These are phyloP conservation scores for Mus caroli DNA, from an alignment of 2,797 vertebrate genomes.

Conservation along the genomic window DNA sequence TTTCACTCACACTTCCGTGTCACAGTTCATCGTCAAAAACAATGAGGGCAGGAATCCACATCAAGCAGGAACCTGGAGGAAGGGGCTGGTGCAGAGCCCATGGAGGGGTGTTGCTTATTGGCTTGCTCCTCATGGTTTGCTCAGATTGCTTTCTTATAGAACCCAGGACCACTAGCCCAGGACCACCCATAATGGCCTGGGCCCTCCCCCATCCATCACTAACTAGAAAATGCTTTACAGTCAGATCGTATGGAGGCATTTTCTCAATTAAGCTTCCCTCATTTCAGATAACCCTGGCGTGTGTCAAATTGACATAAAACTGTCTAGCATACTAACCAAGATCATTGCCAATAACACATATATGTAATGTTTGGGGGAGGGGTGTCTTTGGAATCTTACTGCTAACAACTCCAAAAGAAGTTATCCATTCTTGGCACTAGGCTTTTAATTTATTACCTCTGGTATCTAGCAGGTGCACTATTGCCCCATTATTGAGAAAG, in stretches of 20 bases:
- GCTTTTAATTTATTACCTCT: background rate
- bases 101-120: background rate
- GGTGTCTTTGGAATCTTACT: background rate
- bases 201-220: background rate
- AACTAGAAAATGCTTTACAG: background rate
- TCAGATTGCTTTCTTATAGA: background rate
- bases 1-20: background rate
- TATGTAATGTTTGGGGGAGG: background rate
- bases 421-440: background rate
- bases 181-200: background rate
- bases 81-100: background rate
- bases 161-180: background rate
- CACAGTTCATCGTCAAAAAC: background rate
- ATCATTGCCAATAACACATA: background rate
- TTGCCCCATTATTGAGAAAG: background rate
- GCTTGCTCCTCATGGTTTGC: background rate
- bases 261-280: background rate
- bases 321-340: background rate
- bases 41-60: background rate
- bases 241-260: background rate
- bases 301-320: background rate
- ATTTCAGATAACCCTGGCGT: background rate
- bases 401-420: background rate
- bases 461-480: background rate
- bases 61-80: background rate